Percentiles rank a stretch among this genome's conserved stretches.
Evolutionary conservation across 2,113 vertebrate species (phyloP).

Genomic region (Catharus minimus): DNA sequence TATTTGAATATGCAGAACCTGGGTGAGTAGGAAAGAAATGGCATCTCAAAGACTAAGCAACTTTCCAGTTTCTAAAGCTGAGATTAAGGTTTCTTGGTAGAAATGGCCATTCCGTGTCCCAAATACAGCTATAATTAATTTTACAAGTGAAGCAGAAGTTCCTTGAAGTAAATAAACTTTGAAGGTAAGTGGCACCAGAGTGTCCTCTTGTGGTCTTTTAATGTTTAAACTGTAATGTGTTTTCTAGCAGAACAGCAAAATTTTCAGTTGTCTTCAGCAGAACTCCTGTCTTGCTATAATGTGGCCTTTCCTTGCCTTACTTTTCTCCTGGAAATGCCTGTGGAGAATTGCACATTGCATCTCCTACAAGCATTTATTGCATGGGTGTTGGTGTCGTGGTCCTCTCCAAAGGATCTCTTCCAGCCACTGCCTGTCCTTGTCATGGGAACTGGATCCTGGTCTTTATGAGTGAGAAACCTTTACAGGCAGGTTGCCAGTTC

Average conservation of each 20-base stretch:
- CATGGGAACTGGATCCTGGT: not conserved
- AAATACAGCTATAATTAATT: not conserved
- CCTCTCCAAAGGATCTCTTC: not conserved
- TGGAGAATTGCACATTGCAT: not conserved
- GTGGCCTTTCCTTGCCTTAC: not conserved
- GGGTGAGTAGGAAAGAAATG: not conserved
- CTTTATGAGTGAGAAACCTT: not conserved
- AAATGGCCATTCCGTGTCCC: not conserved
- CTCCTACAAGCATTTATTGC: not conserved
- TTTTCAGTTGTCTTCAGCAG: not conserved
- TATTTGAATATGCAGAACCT: not conserved
- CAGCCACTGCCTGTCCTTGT: not conserved
- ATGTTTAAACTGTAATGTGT: not conserved
- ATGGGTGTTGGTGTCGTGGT: not conserved
- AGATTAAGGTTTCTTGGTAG: not conserved
- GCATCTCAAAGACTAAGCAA: not conserved
- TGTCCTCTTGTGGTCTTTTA: slow-evolving; percentile 61
- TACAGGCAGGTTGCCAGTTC: not conserved
- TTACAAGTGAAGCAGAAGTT: not conserved
- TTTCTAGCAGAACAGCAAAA: not conserved
- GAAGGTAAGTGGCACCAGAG: not conserved
- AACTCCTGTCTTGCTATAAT: accelerated
- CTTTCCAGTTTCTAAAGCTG: not conserved
- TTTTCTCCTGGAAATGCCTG: not conserved
- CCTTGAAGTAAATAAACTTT: not conserved